These are phyloP conservation scores for Hydrophis major DNA, from an alignment of 2,797 vertebrate genomes.

Conservation along the genomic window DNA sequence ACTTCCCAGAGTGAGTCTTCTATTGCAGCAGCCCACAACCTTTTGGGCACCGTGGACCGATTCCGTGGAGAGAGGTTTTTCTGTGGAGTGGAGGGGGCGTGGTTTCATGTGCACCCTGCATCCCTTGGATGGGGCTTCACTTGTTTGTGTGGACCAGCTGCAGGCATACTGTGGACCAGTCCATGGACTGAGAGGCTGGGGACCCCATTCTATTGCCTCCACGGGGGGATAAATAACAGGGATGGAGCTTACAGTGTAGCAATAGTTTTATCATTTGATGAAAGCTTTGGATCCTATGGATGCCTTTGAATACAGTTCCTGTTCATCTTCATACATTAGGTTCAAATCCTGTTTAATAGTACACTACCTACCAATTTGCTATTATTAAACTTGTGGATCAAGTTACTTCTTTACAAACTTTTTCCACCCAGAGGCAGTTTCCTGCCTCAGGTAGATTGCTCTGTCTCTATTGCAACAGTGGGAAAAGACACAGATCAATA, in stretches of 20 bases:
- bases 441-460: neutral
- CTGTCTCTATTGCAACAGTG: neutral
- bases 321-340: neutral
- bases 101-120: neutral
- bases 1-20: neutral
- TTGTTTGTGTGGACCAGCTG: neutral
- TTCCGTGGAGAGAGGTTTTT: neutral
- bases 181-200: neutral
- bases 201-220: neutral
- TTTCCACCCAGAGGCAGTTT: neutral
- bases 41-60: too few species aligned
- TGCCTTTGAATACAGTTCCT: neutral
- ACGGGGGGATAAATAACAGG: neutral
- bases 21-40: neutral
- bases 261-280: neutral
- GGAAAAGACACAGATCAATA: neutral
- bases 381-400: neutral
- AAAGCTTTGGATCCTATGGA: neutral
- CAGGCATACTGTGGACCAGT: neutral
- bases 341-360: neutral
- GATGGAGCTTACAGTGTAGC: neutral
- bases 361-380: neutral
- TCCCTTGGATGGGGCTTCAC: neutral
- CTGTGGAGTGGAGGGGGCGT: rapidly evolving
- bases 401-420: neutral